Evolutionary conservation across 2,797 vertebrate genomes (phyloP).

Genomic region (Pachyuromys duprasi): DNA sequence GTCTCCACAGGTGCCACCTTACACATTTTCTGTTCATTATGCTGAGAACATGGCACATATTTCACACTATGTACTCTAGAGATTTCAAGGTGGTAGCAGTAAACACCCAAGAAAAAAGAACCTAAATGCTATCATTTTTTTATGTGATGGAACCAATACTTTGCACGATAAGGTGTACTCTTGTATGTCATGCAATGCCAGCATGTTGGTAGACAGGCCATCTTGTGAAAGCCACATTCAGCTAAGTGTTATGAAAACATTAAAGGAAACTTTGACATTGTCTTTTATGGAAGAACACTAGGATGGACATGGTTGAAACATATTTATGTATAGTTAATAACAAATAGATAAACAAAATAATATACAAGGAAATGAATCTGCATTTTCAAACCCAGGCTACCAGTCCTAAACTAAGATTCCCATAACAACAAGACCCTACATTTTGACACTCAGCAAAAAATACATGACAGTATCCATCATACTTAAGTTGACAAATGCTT

Average conservation of each 20-base stretch:
- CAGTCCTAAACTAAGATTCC: neutral
- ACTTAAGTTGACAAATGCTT: neutral
- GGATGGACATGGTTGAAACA: neutral
- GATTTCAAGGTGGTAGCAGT: neutral
- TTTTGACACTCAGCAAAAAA: neutral
- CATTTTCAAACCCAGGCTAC: conserved; percentile 44
- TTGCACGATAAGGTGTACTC: neutral
- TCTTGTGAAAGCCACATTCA: neutral
- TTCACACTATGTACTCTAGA: neutral
- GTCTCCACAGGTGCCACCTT: neutral
- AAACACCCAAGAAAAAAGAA: neutral
- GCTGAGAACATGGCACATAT: neutral
- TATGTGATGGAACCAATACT: neutral
- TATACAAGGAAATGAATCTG: neutral
- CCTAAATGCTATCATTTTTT: conserved; percentile 8
- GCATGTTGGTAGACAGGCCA: neutral
- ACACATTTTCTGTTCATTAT: neutral
- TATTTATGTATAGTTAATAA: neutral
- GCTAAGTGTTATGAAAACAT: neutral
- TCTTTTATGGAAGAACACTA: neutral
- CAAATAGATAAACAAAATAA: conserved; percentile 3
- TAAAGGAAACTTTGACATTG: neutral
- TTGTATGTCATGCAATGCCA: neutral
- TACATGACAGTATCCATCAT: neutral
- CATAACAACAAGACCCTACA: neutral